These are phyloP conservation scores for Boulengeromyrus knoepffleri DNA, from an alignment of 2,113 vertebrate genomes.

Conservation along the genomic window DNA sequence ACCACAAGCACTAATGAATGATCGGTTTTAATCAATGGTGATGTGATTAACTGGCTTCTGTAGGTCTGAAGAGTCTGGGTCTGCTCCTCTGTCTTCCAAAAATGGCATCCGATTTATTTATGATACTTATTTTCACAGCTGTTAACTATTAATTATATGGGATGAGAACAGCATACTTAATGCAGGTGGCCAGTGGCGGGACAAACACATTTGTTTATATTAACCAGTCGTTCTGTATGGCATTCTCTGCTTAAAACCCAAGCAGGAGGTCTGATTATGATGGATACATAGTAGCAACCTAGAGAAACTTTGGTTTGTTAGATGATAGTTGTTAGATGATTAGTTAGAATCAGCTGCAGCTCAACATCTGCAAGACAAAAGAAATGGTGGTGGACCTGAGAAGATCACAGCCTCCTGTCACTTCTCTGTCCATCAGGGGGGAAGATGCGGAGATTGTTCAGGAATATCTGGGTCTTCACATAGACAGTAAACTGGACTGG, in stretches of 20 bases:
- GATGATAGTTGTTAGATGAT: not conserved
- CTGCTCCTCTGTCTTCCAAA: not conserved
- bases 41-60: not conserved
- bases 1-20: not conserved
- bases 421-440: too few species aligned
- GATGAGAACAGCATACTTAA: not conserved
- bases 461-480: too few species aligned
- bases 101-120: not conserved
- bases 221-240: not conserved
- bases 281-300: not conserved
- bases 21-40: not conserved
- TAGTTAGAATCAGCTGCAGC: too few species aligned
- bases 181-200: not conserved
- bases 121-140: not conserved
- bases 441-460: too few species aligned
- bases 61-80: not conserved
- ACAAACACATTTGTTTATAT: not conserved
- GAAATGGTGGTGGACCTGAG: too few species aligned
- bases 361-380: too few species aligned
- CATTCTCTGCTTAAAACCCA: not conserved
- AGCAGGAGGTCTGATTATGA: not conserved
- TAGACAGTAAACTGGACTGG: too few species aligned
- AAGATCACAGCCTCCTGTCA: too few species aligned
- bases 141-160: not conserved
- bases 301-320: not conserved